phyloP scores from a whole-genome alignment of 2,888 invertebrate species.

The Tryphoninae sp. region DNA sequence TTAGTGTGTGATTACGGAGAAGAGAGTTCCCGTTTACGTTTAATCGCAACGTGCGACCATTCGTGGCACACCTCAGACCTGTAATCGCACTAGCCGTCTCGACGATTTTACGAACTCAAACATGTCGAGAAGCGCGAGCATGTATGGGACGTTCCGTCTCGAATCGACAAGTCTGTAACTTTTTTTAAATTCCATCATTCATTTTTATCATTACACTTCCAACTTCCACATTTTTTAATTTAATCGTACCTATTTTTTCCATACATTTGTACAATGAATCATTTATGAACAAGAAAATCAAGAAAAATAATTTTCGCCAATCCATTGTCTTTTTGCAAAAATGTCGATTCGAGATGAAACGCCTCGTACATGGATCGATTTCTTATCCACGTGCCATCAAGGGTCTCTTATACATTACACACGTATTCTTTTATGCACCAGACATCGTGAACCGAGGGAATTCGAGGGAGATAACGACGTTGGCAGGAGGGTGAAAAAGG shows the following conservation, averaged over 20 bases:
- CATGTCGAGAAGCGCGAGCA: not conserved
- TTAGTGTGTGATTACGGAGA: conserved; percentile 55
- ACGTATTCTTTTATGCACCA: not conserved
- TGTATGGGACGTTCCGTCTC: not conserved
- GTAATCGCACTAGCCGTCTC: not conserved
- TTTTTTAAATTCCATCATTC: not conserved
- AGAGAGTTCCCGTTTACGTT: conserved; percentile 47
- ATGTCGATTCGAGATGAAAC: too few relatives aligned
- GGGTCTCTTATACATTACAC: not conserved
- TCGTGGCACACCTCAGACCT: not conserved
- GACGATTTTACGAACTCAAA: not conserved
- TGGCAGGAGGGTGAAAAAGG: not conserved
- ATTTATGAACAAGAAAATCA: too few relatives aligned
- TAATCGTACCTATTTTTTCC: not conserved
- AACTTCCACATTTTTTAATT: too few relatives aligned
- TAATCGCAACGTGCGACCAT: conserved; percentile 40
- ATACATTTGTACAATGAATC: not conserved
- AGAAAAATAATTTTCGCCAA: too few relatives aligned
- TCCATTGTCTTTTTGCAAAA: too few relatives aligned
- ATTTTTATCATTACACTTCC: not conserved
- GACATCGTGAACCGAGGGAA: not conserved
- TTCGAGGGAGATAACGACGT: not conserved
- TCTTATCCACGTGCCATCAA: not conserved
- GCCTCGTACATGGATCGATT: not conserved
- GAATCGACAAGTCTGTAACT: not conserved